phyloP scores from a whole-genome alignment of 2,888 invertebrate species.

The Agapetus fuscipes region DNA sequence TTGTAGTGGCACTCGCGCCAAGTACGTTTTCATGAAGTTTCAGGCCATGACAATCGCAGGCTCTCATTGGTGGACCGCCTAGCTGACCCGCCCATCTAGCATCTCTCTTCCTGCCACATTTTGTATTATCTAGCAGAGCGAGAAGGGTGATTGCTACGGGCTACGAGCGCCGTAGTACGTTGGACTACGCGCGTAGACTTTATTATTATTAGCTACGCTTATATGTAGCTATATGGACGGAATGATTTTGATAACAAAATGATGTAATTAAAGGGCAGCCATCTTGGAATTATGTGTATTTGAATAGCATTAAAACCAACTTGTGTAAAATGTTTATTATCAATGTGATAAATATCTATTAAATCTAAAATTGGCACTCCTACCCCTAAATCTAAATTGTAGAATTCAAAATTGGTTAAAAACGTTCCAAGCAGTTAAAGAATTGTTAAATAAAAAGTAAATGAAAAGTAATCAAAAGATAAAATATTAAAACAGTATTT shows the following conservation, averaged over 20 bases:
- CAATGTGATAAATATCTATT: no score
- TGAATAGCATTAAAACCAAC: no score
- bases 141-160: neutral
- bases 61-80: conserved; percentile 2
- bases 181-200: neutral
- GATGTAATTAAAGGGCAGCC: neutral
- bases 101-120: neutral
- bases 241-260: neutral
- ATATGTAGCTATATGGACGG: neutral
- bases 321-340: no score
- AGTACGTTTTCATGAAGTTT: conserved; percentile 8
- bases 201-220: no score
- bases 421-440: no score
- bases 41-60: neutral
- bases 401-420: no score
- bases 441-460: no score
- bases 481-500: no score
- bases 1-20: conserved; percentile 8
- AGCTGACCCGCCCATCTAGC: conserved; percentile 3
- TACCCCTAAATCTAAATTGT: no score
- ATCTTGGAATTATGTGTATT: no score
- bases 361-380: no score
- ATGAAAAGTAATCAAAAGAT: no score
- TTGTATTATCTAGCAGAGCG: neutral
- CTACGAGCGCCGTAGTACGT: neutral